phyloP scores from a whole-genome alignment of 2,888 invertebrate genomes.

The Hirtodrosophila confusa region DNA sequence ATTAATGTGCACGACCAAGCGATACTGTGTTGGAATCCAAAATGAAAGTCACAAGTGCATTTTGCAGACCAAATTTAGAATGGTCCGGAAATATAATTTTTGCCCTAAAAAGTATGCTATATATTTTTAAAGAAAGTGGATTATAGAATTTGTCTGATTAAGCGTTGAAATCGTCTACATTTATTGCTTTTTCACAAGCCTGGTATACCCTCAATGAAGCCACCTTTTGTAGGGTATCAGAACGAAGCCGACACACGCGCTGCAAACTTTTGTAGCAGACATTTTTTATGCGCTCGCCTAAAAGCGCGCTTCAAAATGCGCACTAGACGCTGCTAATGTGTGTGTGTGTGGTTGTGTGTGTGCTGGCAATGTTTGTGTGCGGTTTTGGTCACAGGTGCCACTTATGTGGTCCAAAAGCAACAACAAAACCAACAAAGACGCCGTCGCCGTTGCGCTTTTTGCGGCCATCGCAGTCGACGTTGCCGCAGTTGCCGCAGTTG shows the following conservation, averaged over 20 bases:
- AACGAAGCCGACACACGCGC: conserved; percentile 19
- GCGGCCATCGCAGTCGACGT: conserved; percentile 1
- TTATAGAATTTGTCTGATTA: too few relatives aligned
- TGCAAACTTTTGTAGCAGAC: conserved; percentile 50
- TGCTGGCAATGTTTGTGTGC: conserved; percentile 34
- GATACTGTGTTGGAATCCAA: conserved; percentile 15
- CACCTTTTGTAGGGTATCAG: conserved; percentile 17
- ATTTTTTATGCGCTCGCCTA: conserved; percentile 59
- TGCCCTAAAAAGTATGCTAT: too few relatives aligned
- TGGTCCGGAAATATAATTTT: too few relatives aligned
- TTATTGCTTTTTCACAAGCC: too few relatives aligned
- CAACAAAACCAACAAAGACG: conserved; percentile 19
- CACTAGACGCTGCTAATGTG: conserved; percentile 26
- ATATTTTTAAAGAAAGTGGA: too few relatives aligned
- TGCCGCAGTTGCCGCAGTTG: conserved; percentile 29
- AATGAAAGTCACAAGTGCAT: too few relatives aligned
- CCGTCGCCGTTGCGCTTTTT: conserved; percentile 43
- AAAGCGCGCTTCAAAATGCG: conserved; percentile 49
- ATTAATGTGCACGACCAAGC: conserved; percentile 1
- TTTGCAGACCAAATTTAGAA: too few relatives aligned
- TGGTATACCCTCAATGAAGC: not conserved
- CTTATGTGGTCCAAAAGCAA: conserved; percentile 65
- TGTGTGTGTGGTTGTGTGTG: conserved; percentile 20
- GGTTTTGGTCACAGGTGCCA: conserved; percentile 75
- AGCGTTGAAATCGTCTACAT: too few relatives aligned